Conservation (phyloP, 2,113 vertebrate species). For the Cairina moschata region DNA sequence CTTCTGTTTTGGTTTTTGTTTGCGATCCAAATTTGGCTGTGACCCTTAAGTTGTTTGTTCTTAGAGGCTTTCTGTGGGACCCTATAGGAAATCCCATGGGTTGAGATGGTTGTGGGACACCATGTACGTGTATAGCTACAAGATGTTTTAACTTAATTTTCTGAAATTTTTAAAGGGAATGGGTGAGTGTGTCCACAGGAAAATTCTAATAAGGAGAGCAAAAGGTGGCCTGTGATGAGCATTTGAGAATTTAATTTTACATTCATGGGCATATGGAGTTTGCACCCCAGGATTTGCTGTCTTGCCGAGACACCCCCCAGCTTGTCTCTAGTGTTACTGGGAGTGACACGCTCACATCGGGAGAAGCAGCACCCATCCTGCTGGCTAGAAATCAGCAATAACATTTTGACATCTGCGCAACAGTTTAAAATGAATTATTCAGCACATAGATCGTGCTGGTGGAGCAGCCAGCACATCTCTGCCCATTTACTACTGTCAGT, state of each 20-base stretch:
- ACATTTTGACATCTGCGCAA: slow-evolving; percentile 69
- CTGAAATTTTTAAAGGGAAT: neutral
- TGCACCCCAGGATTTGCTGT: neutral
- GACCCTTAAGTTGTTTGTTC: neutral
- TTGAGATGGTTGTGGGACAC: neutral
- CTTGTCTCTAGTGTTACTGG: neutral
- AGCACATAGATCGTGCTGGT: slow-evolving; percentile 35
- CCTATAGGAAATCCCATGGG: neutral
- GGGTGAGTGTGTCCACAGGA: neutral
- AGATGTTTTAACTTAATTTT: neutral
- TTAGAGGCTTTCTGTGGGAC: neutral
- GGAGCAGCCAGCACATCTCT: slow-evolving; percentile 65
- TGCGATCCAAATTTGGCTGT: neutral
- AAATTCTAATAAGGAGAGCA: neutral
- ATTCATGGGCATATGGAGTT: neutral
- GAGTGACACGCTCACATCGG: neutral
- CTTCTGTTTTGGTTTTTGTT: neutral
- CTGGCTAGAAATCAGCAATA: slow-evolving; percentile 66
- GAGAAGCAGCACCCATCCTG: slow-evolving; percentile 45
- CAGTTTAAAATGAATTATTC: slow-evolving; percentile 75
- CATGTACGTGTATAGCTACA: fast-evolving
- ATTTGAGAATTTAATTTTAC: neutral
- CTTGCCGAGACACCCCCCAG: neutral
- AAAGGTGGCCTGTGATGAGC: neutral
- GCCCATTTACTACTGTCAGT: slow-evolving; percentile 55